Conservation (phyloP, 2,888 invertebrate species). For the Morinoia aosen region DNA sequence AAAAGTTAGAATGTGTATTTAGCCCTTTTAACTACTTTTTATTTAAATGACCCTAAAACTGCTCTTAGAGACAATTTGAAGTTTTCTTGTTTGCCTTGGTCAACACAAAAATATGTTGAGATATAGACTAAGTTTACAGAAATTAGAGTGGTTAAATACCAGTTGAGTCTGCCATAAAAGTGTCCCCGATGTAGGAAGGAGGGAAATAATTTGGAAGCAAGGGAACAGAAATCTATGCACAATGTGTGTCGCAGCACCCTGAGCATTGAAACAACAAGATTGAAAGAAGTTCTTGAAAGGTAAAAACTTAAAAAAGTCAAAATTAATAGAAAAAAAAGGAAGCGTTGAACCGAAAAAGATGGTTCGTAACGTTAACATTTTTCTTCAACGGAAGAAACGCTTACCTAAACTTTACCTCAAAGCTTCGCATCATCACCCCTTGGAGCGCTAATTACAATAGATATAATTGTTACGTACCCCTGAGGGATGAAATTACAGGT, state of each 20-base stretch:
- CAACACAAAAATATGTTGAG: not conserved
- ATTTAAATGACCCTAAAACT: too few species aligned
- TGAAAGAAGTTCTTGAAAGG: too few species aligned
- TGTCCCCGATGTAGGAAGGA: not conserved
- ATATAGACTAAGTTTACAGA: not conserved
- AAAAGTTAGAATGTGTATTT: too few species aligned
- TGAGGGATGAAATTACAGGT: too few species aligned
- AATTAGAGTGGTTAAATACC: not conserved
- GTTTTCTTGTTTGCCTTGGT: not conserved
- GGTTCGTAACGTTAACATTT: too few species aligned
- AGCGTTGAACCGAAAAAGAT: not conserved
- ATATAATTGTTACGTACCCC: too few species aligned
- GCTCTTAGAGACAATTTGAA: too few species aligned
- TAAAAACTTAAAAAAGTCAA: not conserved
- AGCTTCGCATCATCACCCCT: too few species aligned
- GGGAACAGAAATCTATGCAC: not conserved
- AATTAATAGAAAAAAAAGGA: not conserved
- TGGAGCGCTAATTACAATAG: too few species aligned
- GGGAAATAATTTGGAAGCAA: not conserved
- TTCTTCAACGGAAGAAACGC: too few species aligned
- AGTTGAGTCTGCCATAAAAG: not conserved
- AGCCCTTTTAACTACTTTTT: too few species aligned
- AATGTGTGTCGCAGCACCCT: not conserved
- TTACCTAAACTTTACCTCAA: too few species aligned
- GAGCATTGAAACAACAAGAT: not conserved